Evolutionary conservation across 37 sponge, comb jelly and placozoan species (phyloP).

Genomic region (Halichondria panicea): DNA sequence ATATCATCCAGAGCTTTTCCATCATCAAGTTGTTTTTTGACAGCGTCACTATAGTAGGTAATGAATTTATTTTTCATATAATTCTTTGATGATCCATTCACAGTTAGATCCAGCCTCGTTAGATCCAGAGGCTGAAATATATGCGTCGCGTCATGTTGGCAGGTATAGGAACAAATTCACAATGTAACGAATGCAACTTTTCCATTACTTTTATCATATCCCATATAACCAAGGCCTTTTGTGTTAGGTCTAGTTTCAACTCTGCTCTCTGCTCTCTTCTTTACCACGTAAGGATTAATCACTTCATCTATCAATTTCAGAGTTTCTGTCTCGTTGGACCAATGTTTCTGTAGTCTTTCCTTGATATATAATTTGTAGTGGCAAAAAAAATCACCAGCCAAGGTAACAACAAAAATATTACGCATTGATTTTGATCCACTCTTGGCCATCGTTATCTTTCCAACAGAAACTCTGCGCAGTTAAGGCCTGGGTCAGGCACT

Average conservation of each 20-base stretch:
- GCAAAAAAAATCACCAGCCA: too few species aligned
- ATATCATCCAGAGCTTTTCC: conserved; percentile 30
- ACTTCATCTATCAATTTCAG: conserved; percentile 1
- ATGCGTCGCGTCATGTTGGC: conserved; percentile 42
- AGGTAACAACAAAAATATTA: too few species aligned
- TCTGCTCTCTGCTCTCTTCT: conserved; percentile 32
- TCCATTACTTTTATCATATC: conserved; percentile 37
- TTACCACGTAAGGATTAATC: conserved; percentile 27
- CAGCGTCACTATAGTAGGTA: conserved; percentile 31
- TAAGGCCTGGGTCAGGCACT: too few species aligned
- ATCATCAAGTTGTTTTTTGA: conserved; percentile 28
- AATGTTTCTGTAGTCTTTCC: too few species aligned
- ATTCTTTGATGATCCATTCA: conserved; percentile 23
- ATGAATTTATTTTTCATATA: conserved; percentile 18
- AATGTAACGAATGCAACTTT: conserved; percentile 34
- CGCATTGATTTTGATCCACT: too few species aligned
- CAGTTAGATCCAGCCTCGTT: too few species aligned
- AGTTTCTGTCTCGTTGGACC: conserved; percentile 18
- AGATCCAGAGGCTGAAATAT: conserved; percentile 34
- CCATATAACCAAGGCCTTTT: conserved; percentile 38
- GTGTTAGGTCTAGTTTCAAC: conserved; percentile 12
- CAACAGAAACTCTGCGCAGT: too few species aligned
- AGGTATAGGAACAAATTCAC: conserved; percentile 23
- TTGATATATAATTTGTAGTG: too few species aligned
- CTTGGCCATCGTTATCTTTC: too few species aligned